Base-by-base conservation (phyloP, 2,797 vertebrate species). In the Thunnus albacares region DNA sequence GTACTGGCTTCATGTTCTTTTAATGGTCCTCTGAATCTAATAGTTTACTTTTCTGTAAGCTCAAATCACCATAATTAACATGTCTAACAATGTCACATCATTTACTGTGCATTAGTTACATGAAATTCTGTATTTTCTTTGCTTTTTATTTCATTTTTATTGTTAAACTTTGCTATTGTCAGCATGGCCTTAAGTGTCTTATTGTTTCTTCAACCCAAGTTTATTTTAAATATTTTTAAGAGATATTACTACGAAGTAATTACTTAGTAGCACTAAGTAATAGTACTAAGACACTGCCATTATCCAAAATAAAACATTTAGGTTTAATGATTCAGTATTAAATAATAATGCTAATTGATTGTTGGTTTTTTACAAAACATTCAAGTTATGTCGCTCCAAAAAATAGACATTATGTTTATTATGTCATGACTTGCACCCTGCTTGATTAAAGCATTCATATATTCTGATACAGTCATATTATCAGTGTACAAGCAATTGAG, bases 321-420 rank as follows among this genome's bases (percentile, higher is more conserved):
- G 38, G 56, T 80, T 66, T 64, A 62, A 78, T 55, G 51, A 28
- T 14, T 65, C 64, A 47, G 77, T 51, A 71, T 83, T 51, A 79
- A 83, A 80, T 69, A 70, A 77, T 83, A 71, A 77, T 71, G 47
- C 61, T 71, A 79, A 56, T 69, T 53, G 58, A 79, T 65, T 71
- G 65, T 73, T 60, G 30, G 43, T 75, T 52, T 55, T 12, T 20
- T 4, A 18, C 33, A 69, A 53, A 77, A 55, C 41, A 56, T 28
- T 74, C 5, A 8, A 30, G 26, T 69, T 61, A 13, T 26, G 24
- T 15, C 38, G 52, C 15, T 61, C 3, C 45, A 64, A 67, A 74
- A 51, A 61, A 38, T 24, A 72, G 52, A 77, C 20, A 18, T 26
- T 47, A 72, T 63, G 26, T 26, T 67, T 83, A 20, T 20, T 51